Base-by-base conservation (phyloP, 2,888 invertebrate species). In the Leucophora obtusa region DNA sequence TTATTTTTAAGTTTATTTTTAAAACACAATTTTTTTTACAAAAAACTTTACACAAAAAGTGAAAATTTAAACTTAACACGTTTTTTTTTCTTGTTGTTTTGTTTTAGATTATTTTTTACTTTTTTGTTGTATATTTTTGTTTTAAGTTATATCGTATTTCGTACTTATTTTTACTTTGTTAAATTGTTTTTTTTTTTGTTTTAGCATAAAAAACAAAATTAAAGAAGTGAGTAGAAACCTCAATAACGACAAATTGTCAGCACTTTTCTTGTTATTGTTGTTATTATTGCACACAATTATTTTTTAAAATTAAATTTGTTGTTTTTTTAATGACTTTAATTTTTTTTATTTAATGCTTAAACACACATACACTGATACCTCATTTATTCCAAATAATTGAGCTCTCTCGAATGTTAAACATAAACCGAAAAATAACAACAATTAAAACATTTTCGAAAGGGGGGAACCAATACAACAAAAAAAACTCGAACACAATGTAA, bases 1-100 rank as follows among this genome's bases (percentile, higher is more conserved):
- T n/a, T 47, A n/a, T 47, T 47, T 47, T 14, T n/a, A 62, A 38
- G 18, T 43, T 17, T n/a, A 14, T 28, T 56, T n/a, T 28, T 33
- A 56, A 56, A 54, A 54, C 53, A 56, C 5, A n/a, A 62, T 58
- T 3, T n/a, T 47, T 38, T 38, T 38, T 38, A 38, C 10, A 38
- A 9, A 47, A 18, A 56, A 66, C 43, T 56, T 21, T 43, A 66
- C 35, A 33, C n/a, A 59, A 75, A 77, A 81, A 77, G 66, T 77
- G 76, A 76, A 77, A 81, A 71, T 77, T 50, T 73, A 50, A 53
- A 73, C 17, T 80, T 60, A 71, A 75, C 72, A 76, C 66, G 43
- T 66, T 66, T 54, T 35, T 71, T 33, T 66, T 66, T 54, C 33
- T 71, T 33, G 11, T 58, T 24, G 18, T 8, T 28, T 35, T 51